Evolutionary conservation across 2,113 vertebrate species (phyloP), one percentile per base, ranked within the genome.

Genomic region (Microtus montanus): DNA sequence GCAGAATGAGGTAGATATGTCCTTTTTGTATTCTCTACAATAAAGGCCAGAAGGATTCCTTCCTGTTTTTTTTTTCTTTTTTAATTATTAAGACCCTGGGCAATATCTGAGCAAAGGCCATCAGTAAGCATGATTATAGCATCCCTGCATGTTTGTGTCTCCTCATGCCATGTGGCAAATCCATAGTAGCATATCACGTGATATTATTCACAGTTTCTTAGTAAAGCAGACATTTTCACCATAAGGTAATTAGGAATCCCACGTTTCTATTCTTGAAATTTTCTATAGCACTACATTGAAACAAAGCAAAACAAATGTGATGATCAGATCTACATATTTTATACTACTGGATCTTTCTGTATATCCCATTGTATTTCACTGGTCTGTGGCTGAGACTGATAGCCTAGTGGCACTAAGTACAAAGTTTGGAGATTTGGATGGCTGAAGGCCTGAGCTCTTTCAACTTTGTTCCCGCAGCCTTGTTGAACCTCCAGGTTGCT

Each of bases 11-110:
- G 13, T 73, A 30, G n/a, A 20, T 77, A 52, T 61, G 35, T 61
- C 54, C 66, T 94, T 82, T 7, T 84, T 33, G 74, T 79, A n/a
- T 92, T 92, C 30, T 79, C n/a, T 58, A 83, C 30, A 77, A 47
- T 28, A 58, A 58, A 73, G 38, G 52, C 61, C 11, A 82, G 28
- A 52, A 78, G 74, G 33, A 70, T 52, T 54, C n/a, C 17, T 80
- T 75, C 28, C 63, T 95, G 77, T 7, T n/a, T 26, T 92, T 84
- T 41, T 89, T 84, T 90, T 58, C 19, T 58, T 58, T 22, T 58
- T 58, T 58, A 20, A 58, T 38, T 33, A 54, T 75, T 77, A 66
- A 80, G 28, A 95, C 74, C n/a, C 61, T 41, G 17, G 13, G 24
- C n/a, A 85, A 30, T 26, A 70, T 10, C 28, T 64, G 83, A 30